These are phyloP conservation scores for Belonocnema kinseyi DNA, from an alignment of 1,140 invertebrate genomes.

Conservation along the genomic window DNA sequence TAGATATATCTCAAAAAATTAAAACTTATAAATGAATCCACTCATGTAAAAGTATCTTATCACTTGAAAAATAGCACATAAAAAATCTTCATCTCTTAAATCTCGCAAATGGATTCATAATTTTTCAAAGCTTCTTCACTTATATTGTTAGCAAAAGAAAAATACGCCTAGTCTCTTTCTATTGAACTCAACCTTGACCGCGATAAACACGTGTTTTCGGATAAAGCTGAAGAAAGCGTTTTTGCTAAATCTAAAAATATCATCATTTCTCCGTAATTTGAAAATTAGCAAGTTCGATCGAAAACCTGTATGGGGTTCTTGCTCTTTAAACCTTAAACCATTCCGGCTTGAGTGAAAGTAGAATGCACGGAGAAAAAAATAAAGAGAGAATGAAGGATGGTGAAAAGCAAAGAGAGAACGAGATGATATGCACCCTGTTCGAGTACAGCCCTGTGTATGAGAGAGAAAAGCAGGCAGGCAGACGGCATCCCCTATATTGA, in stretches of 20 bases:
- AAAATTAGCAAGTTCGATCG: too few species aligned
- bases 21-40: too few species aligned
- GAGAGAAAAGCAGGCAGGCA: conserved; percentile 42
- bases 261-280: not conserved
- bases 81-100: too few species aligned
- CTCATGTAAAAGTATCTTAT: too few species aligned
- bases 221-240: not conserved
- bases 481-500: conserved; percentile 58
- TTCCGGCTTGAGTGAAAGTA: not conserved
- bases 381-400: not conserved
- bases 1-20: too few species aligned
- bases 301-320: not conserved
- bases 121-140: not conserved
- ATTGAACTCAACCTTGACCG: conserved; percentile 10
- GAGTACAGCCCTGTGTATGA: conserved; percentile 21
- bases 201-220: conserved; percentile 25
- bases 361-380: not conserved
- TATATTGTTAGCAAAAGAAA: too few species aligned
- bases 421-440: conserved; percentile 7
- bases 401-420: conserved; percentile 1
- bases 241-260: not conserved
- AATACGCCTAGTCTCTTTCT: not conserved
- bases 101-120: not conserved
- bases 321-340: not conserved
- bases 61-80: too few species aligned